Evolutionary conservation across 1,140 invertebrate species (phyloP), one percentile per base, ranked within the genome.

Genomic region (Tetragonula clypearis): DNA sequence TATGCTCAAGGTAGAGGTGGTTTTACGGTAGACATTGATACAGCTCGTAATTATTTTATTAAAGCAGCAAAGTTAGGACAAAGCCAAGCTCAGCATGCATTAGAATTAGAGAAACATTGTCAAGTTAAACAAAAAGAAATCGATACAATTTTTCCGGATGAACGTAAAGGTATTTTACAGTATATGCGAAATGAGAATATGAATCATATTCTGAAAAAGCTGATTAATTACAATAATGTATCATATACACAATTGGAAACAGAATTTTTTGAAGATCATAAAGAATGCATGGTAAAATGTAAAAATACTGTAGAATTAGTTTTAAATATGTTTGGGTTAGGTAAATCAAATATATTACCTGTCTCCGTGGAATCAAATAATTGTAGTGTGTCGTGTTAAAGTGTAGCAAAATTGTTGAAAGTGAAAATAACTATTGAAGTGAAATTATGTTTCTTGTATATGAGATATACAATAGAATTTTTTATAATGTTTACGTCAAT

Each of bases 1-100:
- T 94, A 96, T 92, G 96, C 95, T 15, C 96, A 96, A 92, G 96
- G 96, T 4, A 94, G 94, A 86, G 96, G 96, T 53, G 96, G 95
- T 0, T 91, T 96, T 1, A 77, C 92, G 19, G 86, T 92, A 17
- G 94, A 96, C 86, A 84, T 90, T 23, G 90, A 91, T 35, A 95
- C 89, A 15, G 96, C 96, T 6, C 94, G 94, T 17, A 84, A 94
- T 30, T 94, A 96, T 41, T 94, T 97, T 49, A 92, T 91, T 23
- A 92, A 95, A 84, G 96, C 96, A n/a, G 96, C 96, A 9, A 94
- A 94, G 41, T 93, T 96, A 85, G 96, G 96, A 3, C 96, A 96
- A 84, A 80, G 94, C 68, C 94, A 96, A 82, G 96, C 96, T 14
- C 93, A 95, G 68, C 88, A 93, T 80, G 96, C 96, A 30, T 92